Evolutionary conservation across 2,888 invertebrate genomes (phyloP).

Genomic region (Spodoptera littoralis): DNA sequence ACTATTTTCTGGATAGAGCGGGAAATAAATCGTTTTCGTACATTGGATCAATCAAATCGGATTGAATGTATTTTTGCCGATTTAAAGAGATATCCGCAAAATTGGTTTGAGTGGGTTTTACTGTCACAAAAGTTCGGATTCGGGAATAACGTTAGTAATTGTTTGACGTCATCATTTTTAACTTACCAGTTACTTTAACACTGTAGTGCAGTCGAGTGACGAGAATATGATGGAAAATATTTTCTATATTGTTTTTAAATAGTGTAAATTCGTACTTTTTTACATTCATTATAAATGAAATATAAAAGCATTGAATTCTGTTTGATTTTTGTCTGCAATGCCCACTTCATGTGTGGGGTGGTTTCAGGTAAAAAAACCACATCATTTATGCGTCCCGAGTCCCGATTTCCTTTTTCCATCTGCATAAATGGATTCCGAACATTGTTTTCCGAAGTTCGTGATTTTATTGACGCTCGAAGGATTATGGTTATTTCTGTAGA

Average conservation of each 20-base stretch:
- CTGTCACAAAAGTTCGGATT: too few species aligned
- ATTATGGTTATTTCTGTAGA: too few species aligned
- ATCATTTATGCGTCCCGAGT: constrained; percentile 20
- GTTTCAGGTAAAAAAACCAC: constrained; percentile 10
- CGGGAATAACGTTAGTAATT: too few species aligned
- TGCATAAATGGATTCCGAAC: constrained; percentile 18
- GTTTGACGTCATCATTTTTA: too few species aligned
- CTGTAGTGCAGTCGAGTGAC: too few species aligned
- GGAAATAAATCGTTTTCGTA: constrained; percentile 17
- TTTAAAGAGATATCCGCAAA: constrained; percentile 31
- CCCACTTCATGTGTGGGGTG: neutral
- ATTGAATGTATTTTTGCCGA: constrained; percentile 13
- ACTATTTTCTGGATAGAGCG: constrained; percentile 12
- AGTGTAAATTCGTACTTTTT: too few species aligned
- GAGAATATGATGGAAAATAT: too few species aligned
- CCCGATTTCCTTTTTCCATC: constrained; percentile 8
- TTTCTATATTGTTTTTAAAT: too few species aligned
- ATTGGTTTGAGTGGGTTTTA: constrained; percentile 27
- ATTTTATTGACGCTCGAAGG: too few species aligned
- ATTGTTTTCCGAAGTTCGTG: constrained; percentile 3
- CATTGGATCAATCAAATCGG: constrained; percentile 14
- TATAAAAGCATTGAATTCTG: too few species aligned
- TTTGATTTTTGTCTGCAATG: neutral
- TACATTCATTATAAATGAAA: too few species aligned
- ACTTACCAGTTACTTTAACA: too few species aligned